Conservation (phyloP, 2,888 invertebrate species). For the Caenorhabditis auriculariae region DNA sequence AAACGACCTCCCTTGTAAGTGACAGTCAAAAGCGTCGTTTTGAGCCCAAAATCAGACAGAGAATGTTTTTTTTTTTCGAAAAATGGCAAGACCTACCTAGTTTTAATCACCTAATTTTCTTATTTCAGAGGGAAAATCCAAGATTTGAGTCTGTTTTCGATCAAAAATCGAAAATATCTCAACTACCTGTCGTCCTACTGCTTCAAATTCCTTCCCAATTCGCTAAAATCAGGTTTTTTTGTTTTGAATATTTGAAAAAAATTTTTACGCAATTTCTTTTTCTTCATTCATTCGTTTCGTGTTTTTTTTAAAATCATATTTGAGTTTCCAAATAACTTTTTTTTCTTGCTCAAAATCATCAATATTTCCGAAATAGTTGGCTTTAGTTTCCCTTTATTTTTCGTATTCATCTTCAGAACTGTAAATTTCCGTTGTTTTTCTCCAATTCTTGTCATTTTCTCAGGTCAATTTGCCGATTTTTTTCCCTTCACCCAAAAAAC, state of each 20-base stretch:
- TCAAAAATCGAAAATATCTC: slow-evolving; percentile 29
- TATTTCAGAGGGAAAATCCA: slow-evolving; percentile 30
- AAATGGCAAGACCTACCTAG: not conserved
- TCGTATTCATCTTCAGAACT: too few species aligned
- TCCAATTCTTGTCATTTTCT: not conserved
- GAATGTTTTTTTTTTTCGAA: not conserved
- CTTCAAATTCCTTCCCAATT: slow-evolving; percentile 37
- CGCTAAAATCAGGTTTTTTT: slow-evolving; percentile 23
- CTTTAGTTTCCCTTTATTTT: too few species aligned
- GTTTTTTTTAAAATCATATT: not conserved
- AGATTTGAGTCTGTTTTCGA: slow-evolving; percentile 24
- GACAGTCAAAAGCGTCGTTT: not conserved
- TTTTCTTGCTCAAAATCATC: not conserved
- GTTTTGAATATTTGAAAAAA: not conserved
- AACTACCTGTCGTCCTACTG: slow-evolving; percentile 36
- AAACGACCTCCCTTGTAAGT: not conserved
- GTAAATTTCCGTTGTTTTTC: too few species aligned
- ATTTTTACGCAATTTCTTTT: not conserved
- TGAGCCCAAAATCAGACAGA: not conserved
- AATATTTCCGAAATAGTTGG: too few species aligned
- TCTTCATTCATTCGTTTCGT: not conserved
- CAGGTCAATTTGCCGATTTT: not conserved
- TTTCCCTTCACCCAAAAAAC: not conserved
- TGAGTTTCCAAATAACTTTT: not conserved
- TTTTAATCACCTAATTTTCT: not conserved